Evolutionary conservation across 92 coral and sea anemone species (phyloP).

Genomic region (Metridium senile): DNA sequence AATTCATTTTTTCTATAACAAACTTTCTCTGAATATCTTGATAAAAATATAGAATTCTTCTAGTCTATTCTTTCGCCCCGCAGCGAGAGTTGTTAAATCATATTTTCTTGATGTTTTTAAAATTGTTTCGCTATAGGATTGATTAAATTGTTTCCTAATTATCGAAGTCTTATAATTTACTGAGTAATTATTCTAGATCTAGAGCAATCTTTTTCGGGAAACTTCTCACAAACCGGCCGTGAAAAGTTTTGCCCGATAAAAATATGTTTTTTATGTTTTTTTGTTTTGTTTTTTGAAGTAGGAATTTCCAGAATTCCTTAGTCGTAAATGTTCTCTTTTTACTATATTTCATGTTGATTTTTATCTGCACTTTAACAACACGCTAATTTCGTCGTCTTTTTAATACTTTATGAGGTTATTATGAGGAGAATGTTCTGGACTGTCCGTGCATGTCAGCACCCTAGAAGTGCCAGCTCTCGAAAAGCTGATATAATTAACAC

Average conservation of each 20-base stretch:
- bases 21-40: not conserved
- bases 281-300: not conserved
- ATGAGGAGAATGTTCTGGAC: not conserved
- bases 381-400: not conserved
- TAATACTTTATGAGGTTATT: not conserved
- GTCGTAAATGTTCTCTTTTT: not conserved
- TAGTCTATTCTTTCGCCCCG: not conserved
- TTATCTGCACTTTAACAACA: not conserved
- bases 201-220: not conserved
- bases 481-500: no score
- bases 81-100: not conserved
- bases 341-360: not conserved
- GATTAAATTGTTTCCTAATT: not conserved
- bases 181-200: not conserved
- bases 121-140: not conserved
- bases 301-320: not conserved
- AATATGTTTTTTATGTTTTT: no score
- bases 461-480: no score
- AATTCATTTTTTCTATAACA: not conserved
- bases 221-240: not conserved
- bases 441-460: not conserved
- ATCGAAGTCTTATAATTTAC: not conserved
- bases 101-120: not conserved
- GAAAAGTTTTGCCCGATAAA: no score
- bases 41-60: conserved; percentile 9